phyloP scores from a whole-genome alignment of 2,113 vertebrate genomes.

The Centrocercus urophasianus region DNA sequence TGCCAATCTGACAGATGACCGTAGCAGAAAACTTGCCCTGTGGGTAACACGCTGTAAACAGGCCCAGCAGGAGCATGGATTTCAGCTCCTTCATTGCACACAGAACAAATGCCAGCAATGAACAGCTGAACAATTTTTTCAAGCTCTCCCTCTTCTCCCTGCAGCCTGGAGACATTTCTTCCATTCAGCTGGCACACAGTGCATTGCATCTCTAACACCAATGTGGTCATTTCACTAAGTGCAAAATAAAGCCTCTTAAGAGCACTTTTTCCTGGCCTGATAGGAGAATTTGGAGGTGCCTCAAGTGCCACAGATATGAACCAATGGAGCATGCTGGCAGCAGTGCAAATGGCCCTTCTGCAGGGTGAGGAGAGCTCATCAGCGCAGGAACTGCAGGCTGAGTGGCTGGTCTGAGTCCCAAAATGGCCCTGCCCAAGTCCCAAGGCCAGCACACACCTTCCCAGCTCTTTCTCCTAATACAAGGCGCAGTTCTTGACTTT shows the following conservation, averaged over 20 bases:
- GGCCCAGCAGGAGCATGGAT: constrained; percentile 28
- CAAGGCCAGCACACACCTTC: not conserved
- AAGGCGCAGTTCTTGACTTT: not conserved
- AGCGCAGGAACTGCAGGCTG: not conserved
- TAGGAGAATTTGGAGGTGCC: not conserved
- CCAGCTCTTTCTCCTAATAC: not conserved
- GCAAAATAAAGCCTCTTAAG: not conserved
- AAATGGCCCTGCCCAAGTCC: not conserved
- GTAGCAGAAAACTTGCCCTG: not conserved
- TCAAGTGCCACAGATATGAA: not conserved
- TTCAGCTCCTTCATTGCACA: not conserved
- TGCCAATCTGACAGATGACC: constrained; percentile 26
- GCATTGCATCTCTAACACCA: constrained; percentile 6
- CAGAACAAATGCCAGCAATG: not conserved
- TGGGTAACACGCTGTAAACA: constrained; percentile 32
- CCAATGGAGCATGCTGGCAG: not conserved
- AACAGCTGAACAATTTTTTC: constrained; percentile 45
- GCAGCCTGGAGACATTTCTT: constrained; percentile 1
- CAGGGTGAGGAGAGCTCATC: not conserved
- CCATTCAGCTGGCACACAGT: not conserved
- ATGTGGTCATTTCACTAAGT: not conserved
- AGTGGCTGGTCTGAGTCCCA: not conserved
- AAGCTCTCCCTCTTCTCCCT: not conserved
- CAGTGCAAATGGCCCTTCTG: not conserved
- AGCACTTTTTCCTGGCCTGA: not conserved